Evolutionary conservation across 2,113 vertebrate genomes (phyloP).

Genomic region (Aleadryas rufinucha): DNA sequence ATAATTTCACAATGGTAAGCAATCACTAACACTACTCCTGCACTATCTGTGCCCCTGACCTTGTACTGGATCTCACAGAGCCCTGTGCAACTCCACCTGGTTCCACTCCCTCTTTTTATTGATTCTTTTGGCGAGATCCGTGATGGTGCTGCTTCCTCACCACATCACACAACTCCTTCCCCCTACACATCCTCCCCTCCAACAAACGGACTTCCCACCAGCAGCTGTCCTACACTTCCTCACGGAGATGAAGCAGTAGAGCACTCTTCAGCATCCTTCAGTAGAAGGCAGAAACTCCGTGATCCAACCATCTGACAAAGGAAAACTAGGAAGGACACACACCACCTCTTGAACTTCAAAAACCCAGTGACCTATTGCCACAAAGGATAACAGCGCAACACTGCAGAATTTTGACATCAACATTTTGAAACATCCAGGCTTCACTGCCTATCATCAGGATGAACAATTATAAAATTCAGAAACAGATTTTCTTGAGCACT

Average conservation of each 20-base stretch:
- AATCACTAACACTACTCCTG: background rate
- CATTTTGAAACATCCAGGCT: background rate
- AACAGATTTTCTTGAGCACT: background rate
- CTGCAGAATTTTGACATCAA: background rate
- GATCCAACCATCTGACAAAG: background rate
- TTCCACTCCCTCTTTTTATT: background rate
- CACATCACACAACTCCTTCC: background rate
- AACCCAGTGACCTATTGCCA: background rate
- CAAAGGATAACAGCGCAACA: background rate
- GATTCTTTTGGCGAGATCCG: rapidly evolving
- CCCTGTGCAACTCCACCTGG: background rate
- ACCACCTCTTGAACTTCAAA: background rate
- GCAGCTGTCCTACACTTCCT: background rate
- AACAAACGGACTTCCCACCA: background rate
- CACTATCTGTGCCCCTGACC: background rate
- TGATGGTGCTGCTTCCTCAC: rapidly evolving
- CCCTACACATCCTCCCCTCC: background rate
- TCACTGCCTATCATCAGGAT: background rate
- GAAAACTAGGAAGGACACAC: background rate
- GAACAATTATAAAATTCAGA: background rate
- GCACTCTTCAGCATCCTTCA: background rate
- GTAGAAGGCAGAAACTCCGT: background rate
- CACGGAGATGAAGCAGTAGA: rapidly evolving
- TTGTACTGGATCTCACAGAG: background rate
- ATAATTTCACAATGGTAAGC: background rate